Base-by-base conservation (phyloP, 2,113 vertebrate genomes). In the Etheostoma spectabile region DNA sequence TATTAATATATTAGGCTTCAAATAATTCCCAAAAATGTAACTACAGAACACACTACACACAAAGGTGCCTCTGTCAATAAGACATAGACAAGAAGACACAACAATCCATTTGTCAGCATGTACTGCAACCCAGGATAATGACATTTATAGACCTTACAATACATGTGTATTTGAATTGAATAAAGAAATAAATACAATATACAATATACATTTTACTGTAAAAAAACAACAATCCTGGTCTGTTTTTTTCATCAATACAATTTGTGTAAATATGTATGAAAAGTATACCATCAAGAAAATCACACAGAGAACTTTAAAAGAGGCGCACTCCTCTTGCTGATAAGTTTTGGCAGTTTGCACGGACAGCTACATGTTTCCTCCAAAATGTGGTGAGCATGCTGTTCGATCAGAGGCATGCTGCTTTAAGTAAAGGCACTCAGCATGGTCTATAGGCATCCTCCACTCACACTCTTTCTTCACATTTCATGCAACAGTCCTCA, bases 371-470 rank as follows among this genome's bases (percentile, higher is more conserved):
- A 57, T 22, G 33, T 69, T 83, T 76, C 63, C 63, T 81, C 65
- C 69, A 55, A 63, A 11, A 64, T 24, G 60, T 46, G 5, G n/a
- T 73, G 75, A 57, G 74, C 75, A 75, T 67, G 82, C 71, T 75
- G 88, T 63, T 74, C n/a, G 59, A 83, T 83, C 48, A 24, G 75
- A 80, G 49, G 71, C 79, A 82, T 83, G 86, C 80, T 80, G 77
- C 83, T 81, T 77, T 67, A 85, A 80, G 67, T 52, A 74, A 92
- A 92, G 93, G 92, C 89, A 92, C 91, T 92, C 88, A 89, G 67
- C 80, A 62, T 45, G 62, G 57, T 79, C 84, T 55, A 1, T 3
- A n/a, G 64, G 66, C 35, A 11, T 76, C 75, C 67, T 62, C 48
- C 38, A 48, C 51, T 52, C 45, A 48, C 38, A 38, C 3, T 56